phyloP scores from a whole-genome alignment of 2,113 vertebrate genomes.

The Tyto alba region DNA sequence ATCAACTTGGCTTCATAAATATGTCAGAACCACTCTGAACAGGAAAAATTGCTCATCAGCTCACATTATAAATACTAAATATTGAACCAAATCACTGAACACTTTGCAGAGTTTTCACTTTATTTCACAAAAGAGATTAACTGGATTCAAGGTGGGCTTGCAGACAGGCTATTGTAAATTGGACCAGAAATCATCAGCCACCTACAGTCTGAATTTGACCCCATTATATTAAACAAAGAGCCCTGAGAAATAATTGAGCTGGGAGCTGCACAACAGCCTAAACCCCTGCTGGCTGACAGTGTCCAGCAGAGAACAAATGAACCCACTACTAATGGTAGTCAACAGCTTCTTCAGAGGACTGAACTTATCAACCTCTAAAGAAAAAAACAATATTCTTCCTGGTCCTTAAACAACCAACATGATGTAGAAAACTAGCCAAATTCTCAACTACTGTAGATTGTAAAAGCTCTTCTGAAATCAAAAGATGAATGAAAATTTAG shows the following conservation, averaged over 20 bases:
- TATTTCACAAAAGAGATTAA: constrained; percentile 37
- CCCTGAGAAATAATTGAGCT: constrained; percentile 61
- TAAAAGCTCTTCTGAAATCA: neutral
- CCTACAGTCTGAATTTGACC: constrained; percentile 57
- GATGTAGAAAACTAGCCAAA: neutral
- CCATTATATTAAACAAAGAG: constrained; percentile 68
- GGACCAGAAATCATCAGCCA: constrained; percentile 48
- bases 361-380: constrained; percentile 26
- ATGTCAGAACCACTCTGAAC: neutral
- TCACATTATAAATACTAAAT: constrained; percentile 1
- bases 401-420: neutral
- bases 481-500: neutral
- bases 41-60: neutral
- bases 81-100: neutral
- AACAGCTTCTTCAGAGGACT: constrained; percentile 57
- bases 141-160: constrained; percentile 25
- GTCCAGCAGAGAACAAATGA: constrained; percentile 66
- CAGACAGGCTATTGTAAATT: constrained; percentile 55
- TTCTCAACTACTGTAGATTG: neutral
- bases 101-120: constrained; percentile 20
- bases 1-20: neutral
- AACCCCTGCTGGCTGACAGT: constrained; percentile 56
- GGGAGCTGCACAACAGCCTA: constrained; percentile 51
- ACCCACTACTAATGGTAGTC: constrained; percentile 62
- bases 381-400: neutral